Conservation (phyloP, 2,113 vertebrate genomes). For the Bolborhynchus lineola region DNA sequence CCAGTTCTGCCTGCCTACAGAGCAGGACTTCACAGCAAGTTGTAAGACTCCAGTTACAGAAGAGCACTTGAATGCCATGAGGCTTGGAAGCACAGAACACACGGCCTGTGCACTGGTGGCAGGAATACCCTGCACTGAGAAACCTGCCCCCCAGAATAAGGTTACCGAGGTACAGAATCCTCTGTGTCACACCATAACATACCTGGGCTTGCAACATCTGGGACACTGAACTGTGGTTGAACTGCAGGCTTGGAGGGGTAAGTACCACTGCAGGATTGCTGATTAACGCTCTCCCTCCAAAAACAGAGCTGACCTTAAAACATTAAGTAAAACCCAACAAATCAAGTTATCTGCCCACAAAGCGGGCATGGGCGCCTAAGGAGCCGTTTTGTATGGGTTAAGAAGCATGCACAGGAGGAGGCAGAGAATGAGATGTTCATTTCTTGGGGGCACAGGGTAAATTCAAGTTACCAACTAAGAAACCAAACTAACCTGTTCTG, state of each 20-base stretch:
- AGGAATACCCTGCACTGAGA: neutral
- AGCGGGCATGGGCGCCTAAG: neutral
- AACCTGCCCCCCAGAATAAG: neutral
- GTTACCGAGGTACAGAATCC: neutral
- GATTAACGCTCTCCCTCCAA: neutral
- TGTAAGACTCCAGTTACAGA: rapidly evolving
- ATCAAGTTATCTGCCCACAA: neutral
- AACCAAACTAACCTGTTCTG: neutral
- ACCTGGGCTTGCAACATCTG: neutral
- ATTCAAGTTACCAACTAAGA: neutral
- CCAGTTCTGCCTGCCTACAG: neutral
- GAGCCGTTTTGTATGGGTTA: neutral
- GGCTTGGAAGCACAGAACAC: neutral
- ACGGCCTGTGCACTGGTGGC: neutral
- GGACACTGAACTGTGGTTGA: rapidly evolving
- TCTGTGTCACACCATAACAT: neutral
- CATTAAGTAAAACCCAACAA: neutral
- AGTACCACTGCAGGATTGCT: neutral
- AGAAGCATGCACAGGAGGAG: neutral
- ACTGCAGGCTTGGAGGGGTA: neutral
- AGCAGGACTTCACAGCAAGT: neutral
- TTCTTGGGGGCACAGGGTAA: neutral
- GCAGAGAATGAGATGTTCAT: neutral
- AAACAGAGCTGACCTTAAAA: neutral
- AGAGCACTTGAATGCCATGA: neutral